Evolutionary conservation across 2,113 vertebrate species (phyloP).

Genomic region (mouse (Mus musculus)): DNA sequence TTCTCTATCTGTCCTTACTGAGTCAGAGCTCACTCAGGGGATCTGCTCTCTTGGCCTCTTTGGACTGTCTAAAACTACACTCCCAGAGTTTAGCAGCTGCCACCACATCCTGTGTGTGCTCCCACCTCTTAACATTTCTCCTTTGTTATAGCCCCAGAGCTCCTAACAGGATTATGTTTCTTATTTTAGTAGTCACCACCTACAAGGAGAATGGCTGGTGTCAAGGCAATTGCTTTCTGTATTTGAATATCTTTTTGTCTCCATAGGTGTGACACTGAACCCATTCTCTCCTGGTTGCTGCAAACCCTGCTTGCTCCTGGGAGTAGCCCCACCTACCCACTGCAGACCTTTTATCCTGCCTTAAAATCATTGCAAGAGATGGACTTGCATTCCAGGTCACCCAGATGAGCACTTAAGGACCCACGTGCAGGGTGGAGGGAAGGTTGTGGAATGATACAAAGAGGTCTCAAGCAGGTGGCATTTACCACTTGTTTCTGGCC

Average conservation of each 20-base stretch:
- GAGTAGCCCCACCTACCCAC: background rate
- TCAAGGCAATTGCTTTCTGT: background rate
- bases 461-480: background rate
- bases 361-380: background rate
- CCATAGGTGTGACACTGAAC: background rate
- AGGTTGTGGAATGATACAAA: background rate
- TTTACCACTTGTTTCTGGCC: background rate
- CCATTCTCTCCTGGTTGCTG: background rate
- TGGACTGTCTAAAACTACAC: background rate
- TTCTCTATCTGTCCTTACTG: background rate
- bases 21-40: background rate
- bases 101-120: fast-evolving
- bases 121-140: background rate
- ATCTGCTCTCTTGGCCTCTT: background rate
- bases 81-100: background rate
- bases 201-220: background rate
- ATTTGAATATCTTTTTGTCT: background rate
- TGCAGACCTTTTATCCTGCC: background rate
- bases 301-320: background rate
- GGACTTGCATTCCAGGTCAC: background rate
- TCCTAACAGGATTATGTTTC: background rate
- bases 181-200: constrained; percentile 40
- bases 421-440: background rate
- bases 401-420: background rate
- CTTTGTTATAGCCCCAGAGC: background rate